phyloP scores from a whole-genome alignment of 2,888 invertebrate genomes.

The Gasteruption jaculator region DNA sequence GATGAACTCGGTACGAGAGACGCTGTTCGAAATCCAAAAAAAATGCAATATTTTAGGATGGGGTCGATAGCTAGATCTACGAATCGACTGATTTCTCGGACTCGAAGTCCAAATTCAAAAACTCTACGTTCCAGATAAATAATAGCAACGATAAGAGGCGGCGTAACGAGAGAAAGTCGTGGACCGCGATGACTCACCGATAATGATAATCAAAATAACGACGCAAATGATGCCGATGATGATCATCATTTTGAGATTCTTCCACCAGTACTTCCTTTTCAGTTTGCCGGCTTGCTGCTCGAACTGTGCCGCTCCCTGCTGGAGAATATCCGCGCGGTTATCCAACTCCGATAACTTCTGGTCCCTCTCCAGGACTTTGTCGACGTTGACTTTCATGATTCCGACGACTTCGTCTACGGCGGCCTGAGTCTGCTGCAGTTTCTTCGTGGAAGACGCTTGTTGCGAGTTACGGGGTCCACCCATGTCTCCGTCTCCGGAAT shows the following conservation, averaged over 20 bases:
- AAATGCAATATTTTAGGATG: slow-evolving; percentile 1
- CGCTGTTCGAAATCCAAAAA: slow-evolving; percentile 25
- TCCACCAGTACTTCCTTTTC: slow-evolving; percentile 96
- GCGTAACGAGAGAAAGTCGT: neutral
- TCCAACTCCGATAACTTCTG: slow-evolving; percentile 92
- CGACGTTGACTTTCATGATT: slow-evolving; percentile 94
- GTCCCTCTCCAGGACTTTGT: slow-evolving; percentile 93
- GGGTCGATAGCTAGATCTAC: neutral
- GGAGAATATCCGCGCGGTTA: slow-evolving; percentile 91
- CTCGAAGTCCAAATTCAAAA: slow-evolving; percentile 1
- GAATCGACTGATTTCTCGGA: neutral
- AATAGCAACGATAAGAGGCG: slow-evolving; percentile 2
- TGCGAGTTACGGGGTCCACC: slow-evolving; percentile 81
- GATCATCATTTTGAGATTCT: slow-evolving; percentile 96
- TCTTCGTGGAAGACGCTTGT: slow-evolving; percentile 73
- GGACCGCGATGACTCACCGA: no score
- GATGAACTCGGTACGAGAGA: slow-evolving; percentile 30
- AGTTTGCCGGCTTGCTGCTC: slow-evolving; percentile 96
- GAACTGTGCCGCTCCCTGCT: slow-evolving; percentile 93
- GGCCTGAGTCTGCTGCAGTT: slow-evolving; percentile 78
- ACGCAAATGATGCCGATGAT: slow-evolving; percentile 82
- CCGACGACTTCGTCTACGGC: slow-evolving; percentile 87
- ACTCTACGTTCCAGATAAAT: no score
- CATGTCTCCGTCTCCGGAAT: slow-evolving; percentile 66
- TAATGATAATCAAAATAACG: slow-evolving; percentile 78